Percentiles rank a stretch among this genome's conserved stretches.
Conservation (phyloP, 2,113 vertebrate genomes). For the Hippoglossus stenolepis region DNA sequence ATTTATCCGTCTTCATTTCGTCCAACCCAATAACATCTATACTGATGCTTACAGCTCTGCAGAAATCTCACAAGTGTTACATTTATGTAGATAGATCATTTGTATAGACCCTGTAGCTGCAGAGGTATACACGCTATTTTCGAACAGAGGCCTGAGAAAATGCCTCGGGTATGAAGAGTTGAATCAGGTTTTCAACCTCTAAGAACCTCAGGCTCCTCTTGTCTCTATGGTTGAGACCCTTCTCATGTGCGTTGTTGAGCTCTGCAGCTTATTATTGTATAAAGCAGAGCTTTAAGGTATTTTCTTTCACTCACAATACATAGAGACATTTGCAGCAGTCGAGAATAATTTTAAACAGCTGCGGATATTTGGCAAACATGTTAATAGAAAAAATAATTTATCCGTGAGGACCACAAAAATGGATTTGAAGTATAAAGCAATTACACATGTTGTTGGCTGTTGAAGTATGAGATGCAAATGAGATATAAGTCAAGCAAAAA, state of each 20-base stretch:
- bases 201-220: not conserved
- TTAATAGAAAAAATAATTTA: constrained; percentile 4
- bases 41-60: too few species aligned
- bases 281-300: constrained; percentile 18
- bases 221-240: constrained; percentile 6
- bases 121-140: too few species aligned
- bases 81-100: too few species aligned
- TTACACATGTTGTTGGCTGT: constrained; percentile 16
- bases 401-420: not conserved
- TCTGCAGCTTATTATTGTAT: constrained; percentile 19
- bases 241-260: constrained; percentile 4
- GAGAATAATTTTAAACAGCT: constrained; percentile 40
- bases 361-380: constrained; percentile 1
- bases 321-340: constrained; percentile 14
- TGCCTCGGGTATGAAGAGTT: not conserved
- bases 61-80: too few species aligned
- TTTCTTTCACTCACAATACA: constrained; percentile 1
- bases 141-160: too few species aligned
- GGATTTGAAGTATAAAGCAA: constrained; percentile 1
- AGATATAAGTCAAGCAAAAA: not conserved
- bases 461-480: constrained; percentile 9
- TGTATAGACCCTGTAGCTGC: too few species aligned
- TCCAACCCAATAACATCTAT: too few species aligned
- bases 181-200: not conserved
- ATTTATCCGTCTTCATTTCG: too few species aligned